Evolutionary conservation across 2,888 invertebrate genomes (phyloP).

Genomic region (Mermis nigrescens): DNA sequence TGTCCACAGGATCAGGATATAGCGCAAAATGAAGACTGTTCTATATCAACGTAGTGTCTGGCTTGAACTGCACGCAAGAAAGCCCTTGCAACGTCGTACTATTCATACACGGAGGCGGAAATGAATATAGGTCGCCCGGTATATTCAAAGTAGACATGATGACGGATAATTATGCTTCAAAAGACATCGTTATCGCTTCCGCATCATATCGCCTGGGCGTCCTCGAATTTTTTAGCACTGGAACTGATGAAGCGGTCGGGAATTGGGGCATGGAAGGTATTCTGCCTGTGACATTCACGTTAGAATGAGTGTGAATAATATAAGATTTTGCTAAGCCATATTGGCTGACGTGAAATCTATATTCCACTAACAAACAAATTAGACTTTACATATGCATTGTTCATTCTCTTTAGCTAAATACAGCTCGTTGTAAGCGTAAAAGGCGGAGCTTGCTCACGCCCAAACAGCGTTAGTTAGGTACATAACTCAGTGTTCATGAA

Average conservation of each 20-base stretch:
- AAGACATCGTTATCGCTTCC: conserved; percentile 3
- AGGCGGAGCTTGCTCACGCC: too few relatives aligned
- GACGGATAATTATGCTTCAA: conserved; percentile 10
- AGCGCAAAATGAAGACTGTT: conserved; percentile 9
- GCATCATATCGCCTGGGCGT: conserved; percentile 9
- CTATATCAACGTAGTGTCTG: conserved; percentile 7
- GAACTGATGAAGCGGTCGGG: neutral
- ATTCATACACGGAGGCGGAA: conserved; percentile 11
- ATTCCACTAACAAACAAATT: too few relatives aligned
- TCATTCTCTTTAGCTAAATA: too few relatives aligned
- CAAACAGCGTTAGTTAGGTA: too few relatives aligned
- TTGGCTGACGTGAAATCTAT: too few relatives aligned
- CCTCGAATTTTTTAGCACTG: conserved; percentile 8
- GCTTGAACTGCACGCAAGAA: neutral
- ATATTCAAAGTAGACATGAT: conserved; percentile 6
- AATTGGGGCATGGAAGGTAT: conserved; percentile 1
- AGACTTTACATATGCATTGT: too few relatives aligned
- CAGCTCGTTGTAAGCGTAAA: too few relatives aligned
- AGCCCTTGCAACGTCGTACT: conserved; percentile 4
- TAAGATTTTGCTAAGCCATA: too few relatives aligned
- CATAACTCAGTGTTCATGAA: too few relatives aligned
- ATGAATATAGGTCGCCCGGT: neutral
- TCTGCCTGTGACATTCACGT: too few relatives aligned
- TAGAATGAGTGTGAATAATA: too few relatives aligned
- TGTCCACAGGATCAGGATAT: neutral